Conservation (phyloP, 2,797 vertebrate genomes). For the Crypturellus tataupa region DNA sequence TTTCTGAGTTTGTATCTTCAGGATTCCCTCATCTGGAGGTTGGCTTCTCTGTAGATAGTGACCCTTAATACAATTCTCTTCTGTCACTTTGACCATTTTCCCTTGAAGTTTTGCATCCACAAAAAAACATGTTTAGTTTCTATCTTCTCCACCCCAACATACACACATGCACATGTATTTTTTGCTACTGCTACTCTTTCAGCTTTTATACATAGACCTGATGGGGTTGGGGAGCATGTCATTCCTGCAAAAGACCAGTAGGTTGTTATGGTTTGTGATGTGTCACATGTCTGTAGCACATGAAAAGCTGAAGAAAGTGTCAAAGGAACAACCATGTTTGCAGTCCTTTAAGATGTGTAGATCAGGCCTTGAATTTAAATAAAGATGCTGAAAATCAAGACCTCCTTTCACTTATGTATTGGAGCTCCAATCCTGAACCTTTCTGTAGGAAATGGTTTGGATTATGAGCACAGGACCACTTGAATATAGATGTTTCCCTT, state of each 20-base stretch:
- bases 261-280: not conserved
- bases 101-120: not conserved
- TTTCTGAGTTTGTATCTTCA: rapidly evolving
- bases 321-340: rapidly evolving
- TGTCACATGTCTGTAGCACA: not conserved
- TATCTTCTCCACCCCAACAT: not conserved
- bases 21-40: not conserved
- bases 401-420: not conserved
- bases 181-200: not conserved
- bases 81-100: not conserved
- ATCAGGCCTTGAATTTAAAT: not conserved
- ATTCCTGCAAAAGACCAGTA: not conserved
- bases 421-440: not conserved
- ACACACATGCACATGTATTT: rapidly evolving
- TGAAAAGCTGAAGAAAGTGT: not conserved
- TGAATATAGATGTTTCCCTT: not conserved
- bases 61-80: not conserved
- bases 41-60: not conserved
- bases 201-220: not conserved
- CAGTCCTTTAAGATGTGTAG: not conserved
- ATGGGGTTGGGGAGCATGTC: not conserved
- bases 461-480: rapidly evolving
- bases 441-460: not conserved
- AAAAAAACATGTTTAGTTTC: not conserved
- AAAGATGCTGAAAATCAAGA: rapidly evolving